These are phyloP conservation scores for Pseudorasbora parva DNA, from an alignment of 2,113 vertebrate species.

Conservation along the genomic window DNA sequence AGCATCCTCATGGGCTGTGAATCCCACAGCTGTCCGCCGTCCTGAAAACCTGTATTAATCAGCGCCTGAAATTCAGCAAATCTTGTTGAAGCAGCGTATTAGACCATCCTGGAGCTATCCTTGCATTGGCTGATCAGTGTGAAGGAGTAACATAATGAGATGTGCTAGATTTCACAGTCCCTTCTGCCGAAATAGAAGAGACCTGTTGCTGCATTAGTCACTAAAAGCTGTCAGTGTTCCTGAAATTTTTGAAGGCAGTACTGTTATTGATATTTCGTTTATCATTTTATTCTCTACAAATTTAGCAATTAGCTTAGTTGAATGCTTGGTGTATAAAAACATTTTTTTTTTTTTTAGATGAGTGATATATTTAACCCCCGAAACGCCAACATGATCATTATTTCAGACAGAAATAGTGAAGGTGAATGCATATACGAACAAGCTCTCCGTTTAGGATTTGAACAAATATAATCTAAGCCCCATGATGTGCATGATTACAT, in stretches of 20 bases:
- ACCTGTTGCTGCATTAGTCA: slow-evolving; percentile 29
- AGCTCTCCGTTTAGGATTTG: no score
- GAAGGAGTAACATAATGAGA: not conserved
- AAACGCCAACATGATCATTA: no score
- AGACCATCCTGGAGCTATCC: slow-evolving; percentile 10
- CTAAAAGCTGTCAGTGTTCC: not conserved
- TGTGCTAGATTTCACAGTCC: not conserved
- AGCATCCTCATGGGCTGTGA: slow-evolving; percentile 10
- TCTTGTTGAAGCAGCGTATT: slow-evolving; percentile 10
- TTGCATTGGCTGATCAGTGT: not conserved
- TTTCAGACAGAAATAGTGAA: no score
- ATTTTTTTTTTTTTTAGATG: no score
- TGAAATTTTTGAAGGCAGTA: not conserved
- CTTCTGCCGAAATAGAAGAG: not conserved
- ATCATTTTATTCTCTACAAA: not conserved
- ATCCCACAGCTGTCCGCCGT: slow-evolving; percentile 1
- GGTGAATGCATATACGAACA: no score
- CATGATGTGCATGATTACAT: no score
- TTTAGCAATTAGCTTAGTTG: not conserved
- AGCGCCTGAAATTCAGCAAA: not conserved
- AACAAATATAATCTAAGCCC: no score
- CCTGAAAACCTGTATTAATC: slow-evolving; percentile 25
- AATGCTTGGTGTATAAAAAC: not conserved
- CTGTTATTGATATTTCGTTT: not conserved
- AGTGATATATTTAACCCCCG: no score